Base-by-base conservation (phyloP, 2,797 vertebrate genomes). In the Microhierax caerulescens region DNA sequence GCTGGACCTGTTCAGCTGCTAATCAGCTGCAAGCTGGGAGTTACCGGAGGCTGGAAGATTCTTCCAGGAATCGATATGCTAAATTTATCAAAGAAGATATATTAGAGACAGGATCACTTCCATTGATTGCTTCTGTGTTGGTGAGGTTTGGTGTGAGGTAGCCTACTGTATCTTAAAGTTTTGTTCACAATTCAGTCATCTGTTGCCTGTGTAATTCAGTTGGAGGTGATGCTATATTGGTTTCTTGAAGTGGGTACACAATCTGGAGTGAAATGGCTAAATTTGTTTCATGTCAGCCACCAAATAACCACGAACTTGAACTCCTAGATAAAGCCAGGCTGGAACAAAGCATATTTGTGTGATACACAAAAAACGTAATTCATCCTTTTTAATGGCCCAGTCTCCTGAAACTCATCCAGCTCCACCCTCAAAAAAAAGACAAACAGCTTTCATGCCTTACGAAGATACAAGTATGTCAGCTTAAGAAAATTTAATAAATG, bases 31-130 rank as follows among this genome's bases (percentile, higher is more conserved):
- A 60, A 56, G 90, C 69, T 92, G 92, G 24, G 61, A 27, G 37
- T 74, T 83, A 34, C 64, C 85, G 76, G 73, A 86, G 88, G 60
- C 64, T 91, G 73, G n/a, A 57, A 84, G 75, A 63, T 83, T 72
- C 60, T 83, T 95, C 88, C 82, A 93, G 95, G 93, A 97, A 96
- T 90, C 39, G 37, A 36, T 84, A 78, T 53, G 39, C 69, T 90
- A 79, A 94, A 88, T 88, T 76, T 75, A 63, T 81, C 47, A 2
- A 80, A 90, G 79, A 81, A 50, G 54, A 36, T 47, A 17, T 5
- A 41, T 82, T 89, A 25, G 21, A 79, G 75, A 45, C 57, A 79
- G 83, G 81, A 73, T 4, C 47, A 23, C 32, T 76, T 85, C 39
- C 0, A 0, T 13, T 84, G 83, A 50, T 88, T n/a, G 80, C 54